Evolutionary conservation across 2,888 invertebrate genomes (phyloP).

Genomic region (Aethes cnicana): DNA sequence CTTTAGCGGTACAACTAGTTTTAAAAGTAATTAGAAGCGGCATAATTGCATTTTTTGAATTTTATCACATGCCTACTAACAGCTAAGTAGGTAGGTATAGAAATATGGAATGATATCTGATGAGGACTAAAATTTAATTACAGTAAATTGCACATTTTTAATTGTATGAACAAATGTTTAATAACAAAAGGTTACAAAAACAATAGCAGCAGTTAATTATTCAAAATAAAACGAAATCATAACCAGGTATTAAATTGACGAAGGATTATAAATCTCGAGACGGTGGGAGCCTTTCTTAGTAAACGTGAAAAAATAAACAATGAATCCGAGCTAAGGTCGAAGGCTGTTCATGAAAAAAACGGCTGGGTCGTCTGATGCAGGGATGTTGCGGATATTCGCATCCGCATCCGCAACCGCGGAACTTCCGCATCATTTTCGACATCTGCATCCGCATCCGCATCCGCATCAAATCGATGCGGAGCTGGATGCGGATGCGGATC

Average conservation of each 20-base stretch:
- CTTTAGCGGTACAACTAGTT: constrained; percentile 26
- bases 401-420: too few species aligned
- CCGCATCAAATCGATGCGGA: too few species aligned
- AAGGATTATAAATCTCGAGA: constrained; percentile 26
- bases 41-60: constrained; percentile 11
- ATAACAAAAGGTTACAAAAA: too few species aligned
- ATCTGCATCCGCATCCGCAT: too few species aligned
- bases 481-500: too few species aligned
- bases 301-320: constrained; percentile 30
- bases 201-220: background rate
- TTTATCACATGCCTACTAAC: background rate
- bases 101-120: background rate
- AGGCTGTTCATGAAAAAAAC: constrained; percentile 25
- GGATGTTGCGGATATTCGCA: too few species aligned
- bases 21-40: constrained; percentile 12
- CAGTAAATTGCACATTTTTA: too few species aligned
- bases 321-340: constrained; percentile 29
- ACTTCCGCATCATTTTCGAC: too few species aligned
- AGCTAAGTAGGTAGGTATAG: background rate
- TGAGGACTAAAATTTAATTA: too few species aligned
- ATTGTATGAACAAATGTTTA: too few species aligned
- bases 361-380: constrained; percentile 3
- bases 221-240: constrained; percentile 13
- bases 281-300: constrained; percentile 23
- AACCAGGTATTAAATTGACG: constrained; percentile 16